A percentile compares a stretch with the other conserved stretches of the same genome.
phyloP scores from a whole-genome alignment of 2,797 vertebrate species.

The Xerus rutilus region DNA sequence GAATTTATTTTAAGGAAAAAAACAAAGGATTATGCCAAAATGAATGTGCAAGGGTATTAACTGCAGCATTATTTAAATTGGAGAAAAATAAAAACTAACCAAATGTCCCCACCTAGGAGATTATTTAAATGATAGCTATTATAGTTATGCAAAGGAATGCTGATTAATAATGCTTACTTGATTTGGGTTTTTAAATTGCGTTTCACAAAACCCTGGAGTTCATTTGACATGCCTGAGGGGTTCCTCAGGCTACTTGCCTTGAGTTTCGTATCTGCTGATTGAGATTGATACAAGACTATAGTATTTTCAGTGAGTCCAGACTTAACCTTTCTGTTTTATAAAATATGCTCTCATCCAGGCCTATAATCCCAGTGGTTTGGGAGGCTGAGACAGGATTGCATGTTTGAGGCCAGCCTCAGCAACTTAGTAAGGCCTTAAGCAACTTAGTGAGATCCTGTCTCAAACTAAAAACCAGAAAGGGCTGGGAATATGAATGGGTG shows the following conservation, averaged over 20 bases:
- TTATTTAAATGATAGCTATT: neutral
- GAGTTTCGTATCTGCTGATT: neutral
- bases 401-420: no score
- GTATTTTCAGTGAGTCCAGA: neutral
- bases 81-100: conserved; percentile 10
- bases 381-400: no score
- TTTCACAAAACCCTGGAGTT: neutral
- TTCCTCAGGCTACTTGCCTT: neutral
- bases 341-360: neutral
- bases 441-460: no score
- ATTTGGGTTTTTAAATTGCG: neutral
- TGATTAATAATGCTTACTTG: neutral
- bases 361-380: no score
- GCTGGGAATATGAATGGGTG: no score
- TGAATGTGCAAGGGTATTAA: neutral
- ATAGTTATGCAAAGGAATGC: neutral
- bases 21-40: neutral
- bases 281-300: neutral
- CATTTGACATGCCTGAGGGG: neutral
- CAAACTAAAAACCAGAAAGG: no score
- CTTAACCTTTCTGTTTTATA: neutral
- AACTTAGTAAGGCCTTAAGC: no score
- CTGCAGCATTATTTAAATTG: neutral
- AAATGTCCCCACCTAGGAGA: neutral
- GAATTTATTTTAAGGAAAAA: conserved; percentile 32